phyloP scores from a whole-genome alignment of 2,797 vertebrate species.

The Cirrhinus mrigala region DNA sequence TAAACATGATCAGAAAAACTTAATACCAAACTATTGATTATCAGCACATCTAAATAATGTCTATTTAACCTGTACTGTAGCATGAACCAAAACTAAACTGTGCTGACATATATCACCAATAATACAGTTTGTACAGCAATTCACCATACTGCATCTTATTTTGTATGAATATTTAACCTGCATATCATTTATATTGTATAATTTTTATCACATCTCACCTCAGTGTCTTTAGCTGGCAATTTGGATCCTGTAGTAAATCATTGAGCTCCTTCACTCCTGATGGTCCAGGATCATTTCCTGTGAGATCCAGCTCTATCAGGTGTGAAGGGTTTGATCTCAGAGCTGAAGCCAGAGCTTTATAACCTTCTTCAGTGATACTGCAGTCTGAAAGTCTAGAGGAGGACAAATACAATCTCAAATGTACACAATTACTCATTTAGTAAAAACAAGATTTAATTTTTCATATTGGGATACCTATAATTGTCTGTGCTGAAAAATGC shows the following conservation, averaged over 20 bases:
- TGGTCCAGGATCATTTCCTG: not conserved
- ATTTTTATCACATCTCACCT: not conserved
- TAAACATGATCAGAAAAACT: not conserved
- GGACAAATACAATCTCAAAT: no score
- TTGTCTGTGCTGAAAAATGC: not conserved
- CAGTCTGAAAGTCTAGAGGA: not conserved
- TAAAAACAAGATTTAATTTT: not conserved
- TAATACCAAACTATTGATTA: not conserved
- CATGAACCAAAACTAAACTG: no score
- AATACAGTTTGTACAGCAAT: no score
- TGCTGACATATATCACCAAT: not conserved
- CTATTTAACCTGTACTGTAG: no score
- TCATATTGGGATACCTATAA: not conserved
- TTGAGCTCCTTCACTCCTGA: not conserved
- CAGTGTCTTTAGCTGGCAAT: not conserved
- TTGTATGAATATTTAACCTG: no score
- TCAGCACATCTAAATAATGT: no score
- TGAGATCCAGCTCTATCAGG: not conserved
- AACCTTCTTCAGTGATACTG: not conserved
- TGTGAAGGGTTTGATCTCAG: not conserved
- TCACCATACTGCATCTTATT: no score
- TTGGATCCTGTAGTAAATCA: not conserved
- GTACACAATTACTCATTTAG: not conserved
- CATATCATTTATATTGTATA: not conserved
- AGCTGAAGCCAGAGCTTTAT: not conserved